Base-by-base conservation (phyloP, 2,888 invertebrate species). In the Noctua janthe region DNA sequence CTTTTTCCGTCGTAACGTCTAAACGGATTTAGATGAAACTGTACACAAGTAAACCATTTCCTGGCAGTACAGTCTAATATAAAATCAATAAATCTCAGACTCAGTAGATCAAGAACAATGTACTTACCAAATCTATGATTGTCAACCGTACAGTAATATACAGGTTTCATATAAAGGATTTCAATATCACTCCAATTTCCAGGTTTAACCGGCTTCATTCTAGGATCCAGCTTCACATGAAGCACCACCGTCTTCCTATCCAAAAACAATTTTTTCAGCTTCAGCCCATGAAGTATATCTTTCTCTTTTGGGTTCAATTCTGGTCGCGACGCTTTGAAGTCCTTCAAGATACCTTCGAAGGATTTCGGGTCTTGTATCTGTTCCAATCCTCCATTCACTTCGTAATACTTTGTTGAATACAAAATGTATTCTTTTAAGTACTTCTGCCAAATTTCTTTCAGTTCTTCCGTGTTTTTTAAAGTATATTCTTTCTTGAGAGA, bases 361-460 rank as follows among this genome's bases (percentile, higher is more conserved):
- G 49, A 59, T 43, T 84, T 71, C 0, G 81, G 89, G 51, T 90
- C 85, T 69, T 90, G 86, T 10, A 74, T 47, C n/a, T 62, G 71
- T 20, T 87, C 88, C 0, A 90, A 54, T 4, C 89, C 89, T 0
- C 92, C 92, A 67, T 92, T 90, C 1, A 90, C 82, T n/a, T 91
- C 91, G 0, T 90, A 87, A 80, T 95, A 96, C 67, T 93, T 94
- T 0, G 94, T 95, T 66, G 92, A 92, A 77, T 93, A 94, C 59
- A 89, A 95, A 47, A 96, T 93, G 70, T 94, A 96, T 71, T 95
- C 94, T 84, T 92, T 93, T 7, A 97, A 77, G 74, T 93, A 94
- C 62, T 90, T 92, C 76, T 93, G 91, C 95, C 95, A 95, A 20
- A 20, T 74, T 29, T 89, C 91, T 23, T 88, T 82, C 29, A 88